Evolutionary conservation across 2,113 vertebrate genomes (phyloP).

Genomic region (Pica pica): DNA sequence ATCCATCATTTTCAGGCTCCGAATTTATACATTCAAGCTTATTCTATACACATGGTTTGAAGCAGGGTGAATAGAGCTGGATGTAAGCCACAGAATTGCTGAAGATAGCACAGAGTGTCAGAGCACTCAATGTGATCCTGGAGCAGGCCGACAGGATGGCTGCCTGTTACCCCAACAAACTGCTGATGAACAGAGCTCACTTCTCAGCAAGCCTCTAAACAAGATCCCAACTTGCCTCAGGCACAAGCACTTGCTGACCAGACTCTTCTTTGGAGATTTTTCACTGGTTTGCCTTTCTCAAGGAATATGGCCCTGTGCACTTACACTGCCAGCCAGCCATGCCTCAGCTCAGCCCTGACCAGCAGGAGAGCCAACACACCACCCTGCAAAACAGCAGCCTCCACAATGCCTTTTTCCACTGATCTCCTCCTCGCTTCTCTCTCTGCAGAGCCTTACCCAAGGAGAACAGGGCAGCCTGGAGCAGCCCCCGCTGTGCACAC

Average conservation of each 20-base stretch:
- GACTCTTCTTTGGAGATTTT: background rate
- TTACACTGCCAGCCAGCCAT: background rate
- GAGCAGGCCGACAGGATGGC: rapidly evolving
- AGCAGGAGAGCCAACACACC: rapidly evolving
- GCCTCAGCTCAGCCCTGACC: background rate
- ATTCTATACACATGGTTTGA: background rate
- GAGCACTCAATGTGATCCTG: background rate
- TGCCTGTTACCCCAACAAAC: background rate
- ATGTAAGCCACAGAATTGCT: background rate
- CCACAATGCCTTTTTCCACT: background rate
- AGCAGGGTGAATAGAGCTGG: background rate
- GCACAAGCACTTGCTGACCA: background rate
- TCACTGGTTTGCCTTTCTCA: background rate
- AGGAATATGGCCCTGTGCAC: rapidly evolving
- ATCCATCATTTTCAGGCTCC: background rate
- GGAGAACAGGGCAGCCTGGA: background rate
- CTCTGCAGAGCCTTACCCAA: background rate
- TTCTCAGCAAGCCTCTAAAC: background rate
- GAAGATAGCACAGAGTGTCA: background rate
- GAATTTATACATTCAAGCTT: background rate
- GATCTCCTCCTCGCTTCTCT: background rate
- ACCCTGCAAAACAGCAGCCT: background rate
- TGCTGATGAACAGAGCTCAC: background rate
- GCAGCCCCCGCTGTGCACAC: background rate
- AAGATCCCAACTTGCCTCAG: background rate